Evolutionary conservation across 1,140 invertebrate genomes (phyloP).

Genomic region (Drosophila nigrodunni): DNA sequence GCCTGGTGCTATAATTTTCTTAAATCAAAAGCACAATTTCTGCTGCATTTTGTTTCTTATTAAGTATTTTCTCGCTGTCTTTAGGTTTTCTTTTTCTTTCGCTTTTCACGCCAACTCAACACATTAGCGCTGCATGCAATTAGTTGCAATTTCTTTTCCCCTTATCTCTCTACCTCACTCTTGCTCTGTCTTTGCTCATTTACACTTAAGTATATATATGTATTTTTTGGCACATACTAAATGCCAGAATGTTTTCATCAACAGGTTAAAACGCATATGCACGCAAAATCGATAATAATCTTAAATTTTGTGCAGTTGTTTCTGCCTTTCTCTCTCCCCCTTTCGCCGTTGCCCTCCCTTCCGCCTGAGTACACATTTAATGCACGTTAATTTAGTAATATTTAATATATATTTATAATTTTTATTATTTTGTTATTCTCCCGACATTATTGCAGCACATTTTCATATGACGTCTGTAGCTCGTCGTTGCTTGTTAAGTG

Average conservation of each 20-base stretch:
- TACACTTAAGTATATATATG: not conserved
- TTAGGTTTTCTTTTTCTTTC: slow-evolving; percentile 28
- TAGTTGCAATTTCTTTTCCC: slow-evolving; percentile 10
- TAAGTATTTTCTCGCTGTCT: too few species aligned
- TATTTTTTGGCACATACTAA: slow-evolving; percentile 41
- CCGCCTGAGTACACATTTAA: not conserved
- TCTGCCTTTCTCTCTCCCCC: not conserved
- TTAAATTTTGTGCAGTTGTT: not conserved
- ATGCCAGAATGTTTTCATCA: slow-evolving; percentile 40
- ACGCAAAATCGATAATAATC: slow-evolving; percentile 24
- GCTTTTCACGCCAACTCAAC: slow-evolving; percentile 76
- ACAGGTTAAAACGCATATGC: slow-evolving; percentile 36
- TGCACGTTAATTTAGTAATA: slow-evolving; percentile 9
- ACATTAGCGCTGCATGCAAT: slow-evolving; percentile 47
- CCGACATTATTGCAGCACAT: too few species aligned
- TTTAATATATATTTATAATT: too few species aligned
- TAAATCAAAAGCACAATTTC: slow-evolving; percentile 65
- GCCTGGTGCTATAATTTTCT: slow-evolving; percentile 68
- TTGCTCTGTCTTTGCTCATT: not conserved
- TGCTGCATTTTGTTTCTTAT: slow-evolving; percentile 19
- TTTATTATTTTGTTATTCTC: not conserved
- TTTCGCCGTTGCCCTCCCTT: too few species aligned
- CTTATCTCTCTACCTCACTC: not conserved
- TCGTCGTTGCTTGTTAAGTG: slow-evolving; percentile 17
- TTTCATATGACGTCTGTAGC: slow-evolving; percentile 26